A percentile compares a stretch with the other conserved stretches of the same genome.
These are phyloP conservation scores for Petaurus breviceps DNA, from an alignment of 2,113 vertebrate genomes.

Conservation along the genomic window DNA sequence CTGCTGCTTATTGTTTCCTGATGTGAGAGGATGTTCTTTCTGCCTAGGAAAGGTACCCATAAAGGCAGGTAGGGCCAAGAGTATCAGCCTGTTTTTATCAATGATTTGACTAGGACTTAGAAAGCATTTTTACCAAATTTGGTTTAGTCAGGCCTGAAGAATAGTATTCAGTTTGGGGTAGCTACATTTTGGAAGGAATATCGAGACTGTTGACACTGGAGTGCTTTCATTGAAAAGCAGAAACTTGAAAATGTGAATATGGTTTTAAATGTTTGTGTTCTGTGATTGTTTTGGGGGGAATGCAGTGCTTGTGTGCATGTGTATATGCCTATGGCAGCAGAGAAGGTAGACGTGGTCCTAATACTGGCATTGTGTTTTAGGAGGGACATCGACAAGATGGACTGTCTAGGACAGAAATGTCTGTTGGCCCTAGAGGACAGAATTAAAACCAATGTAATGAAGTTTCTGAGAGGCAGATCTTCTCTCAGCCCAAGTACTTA, in stretches of 20 bases:
- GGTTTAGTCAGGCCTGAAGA: background rate
- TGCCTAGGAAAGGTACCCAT: background rate
- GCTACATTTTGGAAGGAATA: background rate
- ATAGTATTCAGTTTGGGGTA: background rate
- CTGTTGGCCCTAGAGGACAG: background rate
- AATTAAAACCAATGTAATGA: background rate
- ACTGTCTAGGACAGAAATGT: background rate
- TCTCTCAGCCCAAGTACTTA: background rate
- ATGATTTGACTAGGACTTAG: background rate
- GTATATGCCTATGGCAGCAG: background rate
- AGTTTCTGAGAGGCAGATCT: background rate
- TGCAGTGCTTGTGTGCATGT: background rate
- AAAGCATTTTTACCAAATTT: background rate
- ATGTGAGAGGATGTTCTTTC: background rate
- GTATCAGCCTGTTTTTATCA: background rate
- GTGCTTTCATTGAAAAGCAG: background rate
- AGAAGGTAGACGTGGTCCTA: background rate
- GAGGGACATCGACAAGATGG: background rate
- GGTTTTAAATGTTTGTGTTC: background rate
- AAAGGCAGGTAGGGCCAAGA: background rate
- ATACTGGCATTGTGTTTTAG: background rate
- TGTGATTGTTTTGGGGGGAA: background rate
- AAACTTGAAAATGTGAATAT: background rate
- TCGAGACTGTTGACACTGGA: background rate
- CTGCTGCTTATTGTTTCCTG: background rate